Evolutionary conservation across 2,113 vertebrate species (phyloP).

Genomic region (Microtus montanus): DNA sequence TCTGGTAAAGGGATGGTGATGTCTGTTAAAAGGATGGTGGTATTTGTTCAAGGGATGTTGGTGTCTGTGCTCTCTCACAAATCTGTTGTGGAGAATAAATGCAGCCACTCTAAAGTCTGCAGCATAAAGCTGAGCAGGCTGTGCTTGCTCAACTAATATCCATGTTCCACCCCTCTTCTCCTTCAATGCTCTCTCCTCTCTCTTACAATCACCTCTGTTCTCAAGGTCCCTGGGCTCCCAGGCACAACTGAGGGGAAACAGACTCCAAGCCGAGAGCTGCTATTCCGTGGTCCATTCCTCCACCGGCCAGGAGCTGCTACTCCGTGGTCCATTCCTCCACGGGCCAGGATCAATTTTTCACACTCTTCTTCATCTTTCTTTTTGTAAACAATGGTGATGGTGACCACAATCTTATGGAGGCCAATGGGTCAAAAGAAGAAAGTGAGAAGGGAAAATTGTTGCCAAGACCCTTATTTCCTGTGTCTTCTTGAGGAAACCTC

Average conservation of each 20-base stretch:
- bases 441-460: neutral
- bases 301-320: neutral
- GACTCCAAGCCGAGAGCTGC: neutral
- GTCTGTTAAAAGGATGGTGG: too few relatives aligned
- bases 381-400: neutral
- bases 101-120: neutral
- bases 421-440: neutral
- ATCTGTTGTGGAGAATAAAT: neutral
- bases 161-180: neutral
- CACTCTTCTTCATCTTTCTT: neutral
- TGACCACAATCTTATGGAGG: too few relatives aligned
- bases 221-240: neutral
- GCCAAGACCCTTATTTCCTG: too few relatives aligned
- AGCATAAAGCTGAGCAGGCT: too few relatives aligned
- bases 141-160: neutral
- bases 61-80: neutral
- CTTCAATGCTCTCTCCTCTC: neutral
- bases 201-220: neutral
- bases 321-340: rapidly evolving
- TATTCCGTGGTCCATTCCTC: rapidly evolving
- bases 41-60: neutral
- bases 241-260: neutral
- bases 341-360: neutral
- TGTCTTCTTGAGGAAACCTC: neutral
- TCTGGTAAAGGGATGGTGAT: too few relatives aligned